Conservation (phyloP, 35 echinoderm and acorn worm genomes). For the Apostichopus californicus region DNA sequence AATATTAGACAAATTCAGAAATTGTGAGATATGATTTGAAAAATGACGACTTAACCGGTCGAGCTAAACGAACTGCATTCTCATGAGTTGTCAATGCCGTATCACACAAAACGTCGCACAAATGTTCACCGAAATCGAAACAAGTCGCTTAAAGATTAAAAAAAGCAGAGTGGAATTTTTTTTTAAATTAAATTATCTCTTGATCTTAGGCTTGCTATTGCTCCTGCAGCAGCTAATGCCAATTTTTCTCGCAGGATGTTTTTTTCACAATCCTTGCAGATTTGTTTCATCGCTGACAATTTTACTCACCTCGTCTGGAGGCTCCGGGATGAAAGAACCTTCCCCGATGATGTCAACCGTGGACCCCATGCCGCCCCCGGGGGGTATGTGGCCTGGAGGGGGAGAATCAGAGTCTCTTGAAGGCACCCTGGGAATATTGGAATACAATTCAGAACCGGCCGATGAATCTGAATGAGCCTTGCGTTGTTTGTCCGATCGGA, state of each 20-base stretch:
- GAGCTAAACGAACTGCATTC: too few species aligned
- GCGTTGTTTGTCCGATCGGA: constrained; percentile 28
- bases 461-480: neutral
- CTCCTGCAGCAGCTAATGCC: neutral
- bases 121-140: too few species aligned
- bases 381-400: constrained; percentile 44
- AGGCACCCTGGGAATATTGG: constrained; percentile 45
- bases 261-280: neutral
- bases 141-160: too few species aligned
- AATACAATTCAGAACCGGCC: constrained; percentile 28
- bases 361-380: neutral
- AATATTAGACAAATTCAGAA: too few species aligned
- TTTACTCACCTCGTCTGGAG: constrained; percentile 43
- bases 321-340: constrained; percentile 49
- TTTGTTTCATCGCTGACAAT: too few species aligned
- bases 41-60: too few species aligned
- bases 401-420: constrained; percentile 47
- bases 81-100: too few species aligned
- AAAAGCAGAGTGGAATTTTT: too few species aligned
- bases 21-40: too few species aligned
- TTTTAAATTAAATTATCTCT: too few species aligned
- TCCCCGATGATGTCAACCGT: constrained; percentile 24
- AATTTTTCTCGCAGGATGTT: neutral
- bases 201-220: too few species aligned
- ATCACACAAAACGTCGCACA: too few species aligned